These are phyloP conservation scores for Promerops cafer DNA, from an alignment of 2,113 vertebrate genomes.

Conservation along the genomic window DNA sequence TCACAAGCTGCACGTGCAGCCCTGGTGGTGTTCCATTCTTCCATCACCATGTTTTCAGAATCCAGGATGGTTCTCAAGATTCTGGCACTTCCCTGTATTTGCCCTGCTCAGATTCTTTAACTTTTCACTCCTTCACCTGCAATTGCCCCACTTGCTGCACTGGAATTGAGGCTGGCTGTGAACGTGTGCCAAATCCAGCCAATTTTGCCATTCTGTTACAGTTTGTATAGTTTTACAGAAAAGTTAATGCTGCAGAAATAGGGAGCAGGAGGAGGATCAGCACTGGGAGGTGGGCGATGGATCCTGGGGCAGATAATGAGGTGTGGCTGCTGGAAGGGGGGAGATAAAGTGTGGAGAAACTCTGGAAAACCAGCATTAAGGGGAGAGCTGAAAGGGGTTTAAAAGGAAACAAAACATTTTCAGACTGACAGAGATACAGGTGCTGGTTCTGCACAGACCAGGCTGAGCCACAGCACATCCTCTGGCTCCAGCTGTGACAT, in stretches of 20 bases:
- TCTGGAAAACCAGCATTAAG: background rate
- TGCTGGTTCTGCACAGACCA: background rate
- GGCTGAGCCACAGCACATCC: background rate
- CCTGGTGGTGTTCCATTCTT: fast-evolving
- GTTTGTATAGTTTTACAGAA: too few species aligned
- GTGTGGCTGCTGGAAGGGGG: background rate
- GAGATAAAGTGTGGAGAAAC: background rate
- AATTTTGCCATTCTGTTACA: background rate
- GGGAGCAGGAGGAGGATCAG: background rate
- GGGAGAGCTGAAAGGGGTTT: background rate
- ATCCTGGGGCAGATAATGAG: background rate
- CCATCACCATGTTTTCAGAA: background rate
- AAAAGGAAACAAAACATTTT: background rate
- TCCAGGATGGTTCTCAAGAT: background rate
- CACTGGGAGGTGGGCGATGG: background rate
- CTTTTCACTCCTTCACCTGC: background rate
- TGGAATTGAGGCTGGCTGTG: background rate
- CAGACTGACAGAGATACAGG: fast-evolving
- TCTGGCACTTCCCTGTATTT: background rate
- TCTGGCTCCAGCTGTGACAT: background rate
- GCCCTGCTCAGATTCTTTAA: background rate
- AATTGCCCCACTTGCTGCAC: background rate
- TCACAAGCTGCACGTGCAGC: background rate
- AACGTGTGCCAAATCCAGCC: background rate
- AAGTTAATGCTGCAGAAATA: background rate